A percentile compares a stretch with the other conserved stretches of the same genome.
These are phyloP conservation scores for Mirounga angustirostris DNA, from an alignment of 2,113 vertebrate genomes.

Conservation along the genomic window DNA sequence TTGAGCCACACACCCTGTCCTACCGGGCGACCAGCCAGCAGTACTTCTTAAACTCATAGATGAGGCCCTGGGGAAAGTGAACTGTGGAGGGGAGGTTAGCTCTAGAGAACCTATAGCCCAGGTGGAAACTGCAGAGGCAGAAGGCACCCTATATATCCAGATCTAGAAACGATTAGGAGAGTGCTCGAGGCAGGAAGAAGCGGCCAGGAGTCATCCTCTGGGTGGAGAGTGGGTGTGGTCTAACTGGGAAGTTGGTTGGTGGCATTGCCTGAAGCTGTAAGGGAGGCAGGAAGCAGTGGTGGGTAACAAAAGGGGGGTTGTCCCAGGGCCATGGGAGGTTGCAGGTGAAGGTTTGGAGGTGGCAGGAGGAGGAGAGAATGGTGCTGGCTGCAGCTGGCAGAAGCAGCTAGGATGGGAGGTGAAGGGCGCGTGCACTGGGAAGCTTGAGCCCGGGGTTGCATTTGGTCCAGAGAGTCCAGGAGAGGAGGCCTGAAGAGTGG, in stretches of 20 bases:
- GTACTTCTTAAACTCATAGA: not conserved
- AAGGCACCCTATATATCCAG: not conserved
- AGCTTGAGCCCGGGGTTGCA: accelerated
- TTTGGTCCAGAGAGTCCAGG: not conserved
- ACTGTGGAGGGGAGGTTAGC: no score
- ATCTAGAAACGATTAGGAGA: not conserved
- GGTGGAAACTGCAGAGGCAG: not conserved
- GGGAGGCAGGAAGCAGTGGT: not conserved
- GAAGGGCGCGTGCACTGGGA: accelerated
- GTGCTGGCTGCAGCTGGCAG: no score
- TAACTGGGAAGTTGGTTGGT: not conserved
- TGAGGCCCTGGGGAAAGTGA: not conserved
- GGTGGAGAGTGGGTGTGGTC: not conserved
- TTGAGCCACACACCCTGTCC: not conserved
- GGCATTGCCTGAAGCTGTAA: not conserved
- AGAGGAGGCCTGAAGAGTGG: not conserved
- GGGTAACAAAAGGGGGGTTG: not conserved
- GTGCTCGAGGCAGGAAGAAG: not conserved
- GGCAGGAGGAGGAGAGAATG: not conserved
- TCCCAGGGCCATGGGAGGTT: not conserved
- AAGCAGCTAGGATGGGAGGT: not conserved
- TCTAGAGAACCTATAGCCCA: not conserved
- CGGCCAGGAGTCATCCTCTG: not conserved
- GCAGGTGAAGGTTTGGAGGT: not conserved
- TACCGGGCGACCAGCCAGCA: not conserved